These are phyloP conservation scores for Vidua chalybeata DNA, from an alignment of 2,113 vertebrate species.

Conservation along the genomic window DNA sequence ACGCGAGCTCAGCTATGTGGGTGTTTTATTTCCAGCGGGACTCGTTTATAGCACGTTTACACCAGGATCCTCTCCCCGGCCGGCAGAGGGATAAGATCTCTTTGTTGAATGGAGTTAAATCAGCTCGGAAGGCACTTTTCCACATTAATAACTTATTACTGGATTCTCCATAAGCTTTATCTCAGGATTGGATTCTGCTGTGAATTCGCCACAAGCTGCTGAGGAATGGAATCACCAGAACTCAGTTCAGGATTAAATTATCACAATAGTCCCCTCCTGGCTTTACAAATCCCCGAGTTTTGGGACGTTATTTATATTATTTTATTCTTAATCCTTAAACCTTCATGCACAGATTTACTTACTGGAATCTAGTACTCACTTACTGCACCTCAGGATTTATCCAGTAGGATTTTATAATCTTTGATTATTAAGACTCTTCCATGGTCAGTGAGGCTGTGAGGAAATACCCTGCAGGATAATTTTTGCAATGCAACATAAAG, in stretches of 20 bases:
- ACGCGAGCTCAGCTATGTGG: rapidly evolving
- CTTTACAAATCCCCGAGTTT: neutral
- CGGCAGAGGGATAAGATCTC: neutral
- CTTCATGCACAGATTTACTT: neutral
- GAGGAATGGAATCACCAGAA: neutral
- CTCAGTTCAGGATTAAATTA: neutral
- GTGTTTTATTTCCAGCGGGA: neutral
- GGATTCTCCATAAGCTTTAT: neutral
- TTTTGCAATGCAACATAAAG: neutral
- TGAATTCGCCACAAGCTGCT: neutral
- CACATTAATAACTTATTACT: neutral
- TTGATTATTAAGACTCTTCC: neutral
- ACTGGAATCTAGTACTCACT: neutral
- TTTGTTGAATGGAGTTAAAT: neutral
- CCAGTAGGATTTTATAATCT: neutral
- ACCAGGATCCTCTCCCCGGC: neutral
- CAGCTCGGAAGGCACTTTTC: neutral
- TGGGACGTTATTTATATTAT: neutral
- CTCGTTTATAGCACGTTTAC: neutral
- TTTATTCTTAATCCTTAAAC: neutral
- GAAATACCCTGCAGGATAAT: neutral
- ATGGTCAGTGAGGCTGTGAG: neutral
- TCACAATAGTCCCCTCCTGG: neutral
- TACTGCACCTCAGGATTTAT: neutral
- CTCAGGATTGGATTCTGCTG: neutral